phyloP scores from a whole-genome alignment of 2,113 vertebrate species.

The Cepphus grylle region DNA sequence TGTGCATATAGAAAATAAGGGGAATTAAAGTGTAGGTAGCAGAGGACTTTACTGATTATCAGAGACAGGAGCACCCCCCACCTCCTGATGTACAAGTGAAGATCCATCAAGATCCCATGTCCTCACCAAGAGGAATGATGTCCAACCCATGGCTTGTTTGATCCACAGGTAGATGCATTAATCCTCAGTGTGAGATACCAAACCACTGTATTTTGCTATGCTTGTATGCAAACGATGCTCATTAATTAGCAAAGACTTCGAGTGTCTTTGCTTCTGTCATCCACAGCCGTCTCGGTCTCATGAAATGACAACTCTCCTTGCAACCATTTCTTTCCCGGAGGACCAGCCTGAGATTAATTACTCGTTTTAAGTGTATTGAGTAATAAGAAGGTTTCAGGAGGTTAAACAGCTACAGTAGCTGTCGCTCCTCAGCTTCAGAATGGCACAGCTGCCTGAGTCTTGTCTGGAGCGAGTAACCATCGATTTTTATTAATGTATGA shows the following conservation, averaged over 20 bases:
- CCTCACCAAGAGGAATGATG: not conserved
- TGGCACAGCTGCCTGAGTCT: not conserved
- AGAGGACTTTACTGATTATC: not conserved
- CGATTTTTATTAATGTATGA: not conserved
- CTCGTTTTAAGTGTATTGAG: not conserved
- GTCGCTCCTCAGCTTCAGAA: not conserved
- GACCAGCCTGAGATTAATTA: not conserved
- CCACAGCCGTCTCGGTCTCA: not conserved
- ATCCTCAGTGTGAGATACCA: not conserved
- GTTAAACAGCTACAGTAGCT: not conserved
- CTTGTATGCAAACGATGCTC: not conserved
- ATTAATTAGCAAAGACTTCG: accelerated
- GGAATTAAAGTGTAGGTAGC: not conserved
- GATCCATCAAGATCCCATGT: not conserved
- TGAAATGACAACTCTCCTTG: not conserved
- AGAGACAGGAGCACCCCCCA: not conserved
- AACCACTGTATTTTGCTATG: not conserved
- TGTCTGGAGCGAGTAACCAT: not conserved
- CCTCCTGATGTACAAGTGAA: not conserved
- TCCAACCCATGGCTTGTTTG: not conserved
- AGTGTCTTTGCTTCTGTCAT: not conserved
- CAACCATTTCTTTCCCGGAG: not conserved
- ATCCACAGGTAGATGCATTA: not conserved
- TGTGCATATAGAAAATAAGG: not conserved
- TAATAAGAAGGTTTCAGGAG: not conserved